Evolutionary conservation across 2,113 vertebrate species (phyloP).

Genomic region (Tupaia chinensis): DNA sequence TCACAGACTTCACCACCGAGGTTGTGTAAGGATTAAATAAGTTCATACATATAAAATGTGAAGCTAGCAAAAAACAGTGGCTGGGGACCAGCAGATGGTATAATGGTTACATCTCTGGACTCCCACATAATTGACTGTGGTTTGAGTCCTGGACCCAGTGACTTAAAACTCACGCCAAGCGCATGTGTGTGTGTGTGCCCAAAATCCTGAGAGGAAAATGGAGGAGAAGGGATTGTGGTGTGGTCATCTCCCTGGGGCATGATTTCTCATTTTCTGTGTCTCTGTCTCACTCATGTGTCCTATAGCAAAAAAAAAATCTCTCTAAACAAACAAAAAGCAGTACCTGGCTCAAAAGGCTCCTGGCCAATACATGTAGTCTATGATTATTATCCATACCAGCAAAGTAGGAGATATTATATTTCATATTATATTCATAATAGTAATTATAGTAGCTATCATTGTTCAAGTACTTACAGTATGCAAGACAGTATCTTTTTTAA

Average conservation of each 20-base stretch:
- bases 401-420: neutral
- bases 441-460: neutral
- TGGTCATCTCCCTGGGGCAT: too few species aligned
- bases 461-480: neutral
- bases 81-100: too few species aligned
- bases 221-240: too few species aligned
- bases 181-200: too few species aligned
- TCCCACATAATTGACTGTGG: too few species aligned
- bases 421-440: neutral
- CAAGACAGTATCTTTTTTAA: neutral
- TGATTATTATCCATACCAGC: fast-evolving
- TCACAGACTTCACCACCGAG: neutral
- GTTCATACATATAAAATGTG: neutral
- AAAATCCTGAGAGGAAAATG: too few species aligned
- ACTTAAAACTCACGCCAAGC: too few species aligned
- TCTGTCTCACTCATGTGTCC: too few species aligned
- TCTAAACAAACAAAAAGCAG: neutral
- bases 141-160: too few species aligned
- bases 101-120: too few species aligned
- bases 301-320: too few species aligned
- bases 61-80: neutral
- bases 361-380: neutral
- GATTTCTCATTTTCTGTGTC: too few species aligned
- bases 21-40: neutral
- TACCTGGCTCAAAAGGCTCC: neutral